Percentiles rank a stretch among this genome's conserved stretches.
phyloP scores from a whole-genome alignment of 2,888 invertebrate genomes.

The Mesorhabditis sp. region DNA sequence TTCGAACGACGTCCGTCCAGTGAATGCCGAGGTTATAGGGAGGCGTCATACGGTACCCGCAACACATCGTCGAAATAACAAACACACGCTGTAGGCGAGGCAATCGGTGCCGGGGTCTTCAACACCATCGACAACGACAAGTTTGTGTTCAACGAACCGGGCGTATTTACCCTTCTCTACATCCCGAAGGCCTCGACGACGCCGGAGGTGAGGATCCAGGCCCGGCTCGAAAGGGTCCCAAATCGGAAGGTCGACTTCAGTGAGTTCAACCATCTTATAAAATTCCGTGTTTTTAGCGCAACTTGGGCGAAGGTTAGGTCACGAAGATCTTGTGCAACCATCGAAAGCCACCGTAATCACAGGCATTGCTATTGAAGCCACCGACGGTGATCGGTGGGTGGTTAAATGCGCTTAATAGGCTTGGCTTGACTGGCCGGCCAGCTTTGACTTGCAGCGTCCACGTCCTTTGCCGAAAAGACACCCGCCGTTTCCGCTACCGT shows the following conservation, averaged over 20 bases:
- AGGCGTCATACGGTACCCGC: slow-evolving; percentile 72
- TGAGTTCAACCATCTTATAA: slow-evolving; percentile 20
- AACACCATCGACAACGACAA: slow-evolving; percentile 84
- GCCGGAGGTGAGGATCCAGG: slow-evolving; percentile 54
- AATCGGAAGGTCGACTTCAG: slow-evolving; percentile 55
- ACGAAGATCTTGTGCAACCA: slow-evolving; percentile 55
- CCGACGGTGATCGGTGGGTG: slow-evolving; percentile 45
- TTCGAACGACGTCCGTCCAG: slow-evolving; percentile 84
- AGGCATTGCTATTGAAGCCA: slow-evolving; percentile 53
- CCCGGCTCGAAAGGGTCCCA: slow-evolving; percentile 54
- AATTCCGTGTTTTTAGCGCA: slow-evolving; percentile 11
- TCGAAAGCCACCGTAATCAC: slow-evolving; percentile 55
- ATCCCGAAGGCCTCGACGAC: slow-evolving; percentile 45
- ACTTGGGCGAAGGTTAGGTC: slow-evolving; percentile 48
- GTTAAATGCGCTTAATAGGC: background rate
- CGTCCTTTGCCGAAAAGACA: slow-evolving; percentile 40
- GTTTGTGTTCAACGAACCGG: slow-evolving; percentile 90
- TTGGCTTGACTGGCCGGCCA: background rate
- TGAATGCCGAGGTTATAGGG: slow-evolving; percentile 90
- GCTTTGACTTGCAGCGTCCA: slow-evolving; percentile 22
- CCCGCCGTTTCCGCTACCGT: slow-evolving; percentile 39
- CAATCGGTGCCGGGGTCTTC: slow-evolving; percentile 90
- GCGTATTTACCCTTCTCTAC: slow-evolving; percentile 79
- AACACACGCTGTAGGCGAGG: slow-evolving; percentile 67
- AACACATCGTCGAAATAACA: background rate